A percentile compares a stretch with the other conserved stretches of the same genome.
phyloP scores from a whole-genome alignment of 2,797 vertebrate genomes.

The Toxotes lorentzi region DNA sequence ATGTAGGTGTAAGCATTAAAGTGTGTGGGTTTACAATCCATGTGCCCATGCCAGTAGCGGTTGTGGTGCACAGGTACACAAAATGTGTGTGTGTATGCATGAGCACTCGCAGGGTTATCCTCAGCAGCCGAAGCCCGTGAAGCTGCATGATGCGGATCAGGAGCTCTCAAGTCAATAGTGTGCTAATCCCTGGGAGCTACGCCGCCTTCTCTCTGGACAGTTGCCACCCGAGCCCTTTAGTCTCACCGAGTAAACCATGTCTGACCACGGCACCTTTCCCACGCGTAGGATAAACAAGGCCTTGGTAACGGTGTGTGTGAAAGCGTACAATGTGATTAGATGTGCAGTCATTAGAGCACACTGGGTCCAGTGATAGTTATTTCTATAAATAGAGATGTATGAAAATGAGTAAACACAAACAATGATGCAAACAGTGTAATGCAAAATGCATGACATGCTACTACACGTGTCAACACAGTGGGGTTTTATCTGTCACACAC shows the following conservation, averaged over 20 bases:
- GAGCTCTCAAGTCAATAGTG: conserved; percentile 64
- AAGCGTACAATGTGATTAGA: conserved; percentile 8
- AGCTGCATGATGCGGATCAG: conserved; percentile 56
- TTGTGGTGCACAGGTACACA: conserved; percentile 24
- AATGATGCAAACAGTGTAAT: conserved; percentile 6
- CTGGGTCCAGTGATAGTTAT: background rate
- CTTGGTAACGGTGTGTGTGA: conserved; percentile 11
- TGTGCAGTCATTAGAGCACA: background rate
- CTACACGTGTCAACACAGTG: background rate
- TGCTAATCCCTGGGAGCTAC: conserved; percentile 64
- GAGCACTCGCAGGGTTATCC: background rate
- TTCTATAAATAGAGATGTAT: conserved; percentile 7
- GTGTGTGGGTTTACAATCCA: conserved; percentile 53
- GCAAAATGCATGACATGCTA: conserved; percentile 5
- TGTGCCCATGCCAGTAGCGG: conserved; percentile 18
- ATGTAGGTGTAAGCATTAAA: conserved; percentile 66
- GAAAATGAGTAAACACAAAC: conserved; percentile 8
- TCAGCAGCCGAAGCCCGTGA: conserved; percentile 19
- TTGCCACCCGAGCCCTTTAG: conserved; percentile 57
- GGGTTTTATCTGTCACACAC: conserved; percentile 17
- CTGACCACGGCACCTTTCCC: conserved; percentile 66
- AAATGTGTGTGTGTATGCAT: conserved; percentile 17
- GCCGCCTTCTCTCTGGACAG: conserved; percentile 55
- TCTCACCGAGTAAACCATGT: conserved; percentile 44
- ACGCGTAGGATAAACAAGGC: conserved; percentile 45